Conservation (phyloP, 2,113 vertebrate genomes). For the Hippocampus zosterae region DNA sequence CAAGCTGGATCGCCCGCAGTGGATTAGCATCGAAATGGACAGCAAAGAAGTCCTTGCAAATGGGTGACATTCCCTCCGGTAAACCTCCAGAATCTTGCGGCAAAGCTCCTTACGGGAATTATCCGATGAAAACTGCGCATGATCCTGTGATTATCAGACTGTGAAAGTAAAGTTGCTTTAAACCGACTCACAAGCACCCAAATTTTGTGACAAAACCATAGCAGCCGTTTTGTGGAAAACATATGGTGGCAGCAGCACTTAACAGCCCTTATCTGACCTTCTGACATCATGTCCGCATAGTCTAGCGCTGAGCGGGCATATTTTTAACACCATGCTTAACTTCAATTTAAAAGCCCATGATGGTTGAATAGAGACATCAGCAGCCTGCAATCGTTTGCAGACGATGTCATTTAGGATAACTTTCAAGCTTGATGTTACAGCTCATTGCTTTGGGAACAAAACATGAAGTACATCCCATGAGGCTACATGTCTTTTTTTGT, state of each 20-base stretch:
- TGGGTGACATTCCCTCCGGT: conserved; percentile 17
- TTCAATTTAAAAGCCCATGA: not conserved
- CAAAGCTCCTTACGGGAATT: conserved; percentile 42
- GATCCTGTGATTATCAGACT: conserved; percentile 34
- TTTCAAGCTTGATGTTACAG: conserved; percentile 35
- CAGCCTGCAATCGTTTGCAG: not conserved
- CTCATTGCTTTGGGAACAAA: conserved; percentile 61
- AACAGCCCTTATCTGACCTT: conserved; percentile 21
- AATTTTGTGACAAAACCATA: conserved; percentile 1
- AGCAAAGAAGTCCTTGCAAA: conserved; percentile 32
- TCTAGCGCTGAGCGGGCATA: conserved; percentile 1
- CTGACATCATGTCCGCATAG: conserved; percentile 21
- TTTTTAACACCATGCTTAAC: conserved; percentile 16
- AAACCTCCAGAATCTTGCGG: conserved; percentile 2
- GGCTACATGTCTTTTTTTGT: conserved; percentile 31
- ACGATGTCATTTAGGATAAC: conserved; percentile 27
- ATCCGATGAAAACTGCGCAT: conserved; percentile 40
- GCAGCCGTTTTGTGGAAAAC: conserved; percentile 9
- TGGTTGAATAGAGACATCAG: conserved; percentile 5
- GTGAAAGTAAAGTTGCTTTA: conserved; percentile 21
- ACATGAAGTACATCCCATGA: conserved; percentile 30
- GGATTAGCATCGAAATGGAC: conserved; percentile 9
- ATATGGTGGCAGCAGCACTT: conserved; percentile 29
- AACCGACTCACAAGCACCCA: conserved; percentile 24
- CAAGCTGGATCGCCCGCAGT: conserved; percentile 10